Evolutionary conservation across 2,113 vertebrate genomes (phyloP).

Genomic region (Myotis brandtii): DNA sequence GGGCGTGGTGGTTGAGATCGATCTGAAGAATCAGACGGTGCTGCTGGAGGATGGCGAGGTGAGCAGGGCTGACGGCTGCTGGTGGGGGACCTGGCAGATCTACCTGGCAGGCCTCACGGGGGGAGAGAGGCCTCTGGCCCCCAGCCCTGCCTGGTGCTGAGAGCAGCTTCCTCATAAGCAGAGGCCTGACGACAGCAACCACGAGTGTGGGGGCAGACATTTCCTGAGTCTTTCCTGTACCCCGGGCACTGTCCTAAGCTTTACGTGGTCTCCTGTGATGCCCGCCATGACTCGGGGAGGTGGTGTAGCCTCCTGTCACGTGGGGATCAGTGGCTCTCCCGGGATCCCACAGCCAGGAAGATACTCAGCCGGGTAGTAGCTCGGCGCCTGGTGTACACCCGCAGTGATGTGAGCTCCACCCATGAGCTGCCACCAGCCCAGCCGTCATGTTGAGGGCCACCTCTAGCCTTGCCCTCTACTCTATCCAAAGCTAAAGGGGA

Average conservation of each 20-base stretch:
- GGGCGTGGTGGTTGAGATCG: constrained; percentile 89
- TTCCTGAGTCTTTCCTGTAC: neutral
- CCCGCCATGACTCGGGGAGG: neutral
- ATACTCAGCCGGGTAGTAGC: neutral
- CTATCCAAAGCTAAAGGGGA: neutral
- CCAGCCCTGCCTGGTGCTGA: neutral
- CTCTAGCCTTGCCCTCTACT: neutral
- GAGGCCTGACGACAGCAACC: neutral
- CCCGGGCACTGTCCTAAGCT: neutral
- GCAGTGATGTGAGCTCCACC: neutral
- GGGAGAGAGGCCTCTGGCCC: neutral
- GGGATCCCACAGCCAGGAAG: neutral
- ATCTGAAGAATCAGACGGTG: constrained; percentile 86
- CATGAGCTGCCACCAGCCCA: neutral
- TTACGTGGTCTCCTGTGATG: neutral
- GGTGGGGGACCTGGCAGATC: no score
- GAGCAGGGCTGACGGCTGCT: neutral
- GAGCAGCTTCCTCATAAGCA: neutral
- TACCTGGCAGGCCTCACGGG: neutral
- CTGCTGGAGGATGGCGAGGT: constrained; percentile 92
- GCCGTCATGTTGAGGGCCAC: neutral
- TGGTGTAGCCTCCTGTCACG: neutral
- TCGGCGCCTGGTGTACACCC: accelerated
- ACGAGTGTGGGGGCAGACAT: neutral
- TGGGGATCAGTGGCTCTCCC: neutral